phyloP scores from a whole-genome alignment of 2,113 vertebrate species.

The Blennius ocellaris region DNA sequence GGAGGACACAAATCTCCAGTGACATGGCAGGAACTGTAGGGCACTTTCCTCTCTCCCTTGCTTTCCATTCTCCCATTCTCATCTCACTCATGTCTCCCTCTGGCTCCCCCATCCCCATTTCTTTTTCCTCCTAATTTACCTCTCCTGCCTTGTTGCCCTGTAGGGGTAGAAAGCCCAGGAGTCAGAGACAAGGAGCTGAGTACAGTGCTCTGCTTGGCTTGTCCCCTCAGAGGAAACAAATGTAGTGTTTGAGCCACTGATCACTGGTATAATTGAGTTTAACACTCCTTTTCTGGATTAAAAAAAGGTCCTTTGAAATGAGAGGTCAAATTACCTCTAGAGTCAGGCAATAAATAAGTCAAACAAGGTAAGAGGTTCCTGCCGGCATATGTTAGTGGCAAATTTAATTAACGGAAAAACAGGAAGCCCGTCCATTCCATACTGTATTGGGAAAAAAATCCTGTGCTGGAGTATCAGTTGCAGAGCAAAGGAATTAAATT shows the following conservation, averaged over 20 bases:
- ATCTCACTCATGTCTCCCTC: conserved; percentile 56
- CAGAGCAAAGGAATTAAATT: conserved; percentile 39
- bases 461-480: conserved; percentile 23
- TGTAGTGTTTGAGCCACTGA: conserved; percentile 85
- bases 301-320: conserved; percentile 81
- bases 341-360: conserved; percentile 87
- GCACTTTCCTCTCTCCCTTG: conserved; percentile 51
- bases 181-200: conserved; percentile 52
- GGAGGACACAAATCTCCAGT: conserved; percentile 84
- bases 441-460: conserved; percentile 56
- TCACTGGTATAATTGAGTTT: conserved; percentile 85
- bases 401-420: conserved; percentile 84
- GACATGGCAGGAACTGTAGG: conserved; percentile 79
- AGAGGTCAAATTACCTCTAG: conserved; percentile 85
- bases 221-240: conserved; percentile 80
- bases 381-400: conserved; percentile 82
- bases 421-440: conserved; percentile 71
- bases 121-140: conserved; percentile 55
- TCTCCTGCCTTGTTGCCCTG: conserved; percentile 42
- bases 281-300: conserved; percentile 83
- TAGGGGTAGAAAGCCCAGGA: conserved; percentile 53
- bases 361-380: conserved; percentile 84
- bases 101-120: conserved; percentile 34
- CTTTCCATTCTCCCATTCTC: conserved; percentile 54
- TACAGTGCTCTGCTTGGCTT: conserved; percentile 54